phyloP scores from a whole-genome alignment of 1,140 invertebrate species.

The Lepidurus packardi region DNA sequence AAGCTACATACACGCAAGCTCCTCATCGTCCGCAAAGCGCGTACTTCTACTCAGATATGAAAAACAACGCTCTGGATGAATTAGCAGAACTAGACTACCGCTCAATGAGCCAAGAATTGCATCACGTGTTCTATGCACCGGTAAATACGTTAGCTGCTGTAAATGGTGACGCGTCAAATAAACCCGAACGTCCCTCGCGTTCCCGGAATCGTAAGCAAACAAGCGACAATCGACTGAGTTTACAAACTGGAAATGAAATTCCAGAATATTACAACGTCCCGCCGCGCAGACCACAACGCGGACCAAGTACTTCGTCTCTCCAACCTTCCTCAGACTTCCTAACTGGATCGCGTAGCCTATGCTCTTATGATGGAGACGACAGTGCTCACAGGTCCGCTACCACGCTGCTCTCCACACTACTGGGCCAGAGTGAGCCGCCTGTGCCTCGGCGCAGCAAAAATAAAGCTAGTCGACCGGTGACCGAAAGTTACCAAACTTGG shows the following conservation, averaged over 20 bases:
- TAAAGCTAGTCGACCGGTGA: not conserved
- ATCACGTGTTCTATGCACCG: slow-evolving; percentile 28
- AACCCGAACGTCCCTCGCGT: slow-evolving; percentile 33
- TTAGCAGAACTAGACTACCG: slow-evolving; percentile 7
- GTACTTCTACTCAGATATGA: slow-evolving; percentile 25
- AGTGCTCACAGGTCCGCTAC: not conserved
- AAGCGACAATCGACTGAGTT: not conserved
- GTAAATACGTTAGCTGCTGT: slow-evolving; percentile 33
- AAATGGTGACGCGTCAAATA: slow-evolving; percentile 3
- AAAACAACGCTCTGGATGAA: slow-evolving; percentile 23
- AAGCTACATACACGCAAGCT: not conserved
- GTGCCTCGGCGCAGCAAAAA: slow-evolving; percentile 11
- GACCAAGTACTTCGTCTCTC: not conserved
- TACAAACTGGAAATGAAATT: slow-evolving; percentile 4
- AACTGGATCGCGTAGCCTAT: not conserved
- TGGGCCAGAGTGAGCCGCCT: not conserved
- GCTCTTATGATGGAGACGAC: not conserved
- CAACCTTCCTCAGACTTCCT: not conserved
- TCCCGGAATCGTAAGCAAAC: slow-evolving; percentile 29
- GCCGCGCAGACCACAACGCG: slow-evolving; percentile 19
- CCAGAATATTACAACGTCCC: slow-evolving; percentile 32
- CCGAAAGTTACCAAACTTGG: slow-evolving; percentile 30
- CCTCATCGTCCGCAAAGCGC: slow-evolving; percentile 32
- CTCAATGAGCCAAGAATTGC: slow-evolving; percentile 30
- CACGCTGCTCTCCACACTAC: not conserved